A percentile compares a stretch with the other conserved stretches of the same genome.
phyloP scores from a whole-genome alignment of 64 coral and sea anemone genomes.

The Dendrophyllia cribrosa region DNA sequence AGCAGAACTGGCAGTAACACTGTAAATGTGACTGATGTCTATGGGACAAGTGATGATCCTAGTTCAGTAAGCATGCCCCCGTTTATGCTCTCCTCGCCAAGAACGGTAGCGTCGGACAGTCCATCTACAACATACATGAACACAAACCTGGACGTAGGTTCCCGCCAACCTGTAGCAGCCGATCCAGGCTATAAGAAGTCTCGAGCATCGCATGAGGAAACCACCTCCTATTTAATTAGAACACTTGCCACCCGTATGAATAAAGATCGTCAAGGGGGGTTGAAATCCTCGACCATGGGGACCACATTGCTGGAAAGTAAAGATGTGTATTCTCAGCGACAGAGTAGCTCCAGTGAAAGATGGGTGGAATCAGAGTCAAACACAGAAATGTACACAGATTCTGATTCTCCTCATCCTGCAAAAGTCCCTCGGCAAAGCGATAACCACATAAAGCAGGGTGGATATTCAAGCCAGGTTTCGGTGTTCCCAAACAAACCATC shows the following conservation, averaged over 20 bases:
- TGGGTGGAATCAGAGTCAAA: neutral
- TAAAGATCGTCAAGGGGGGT: conserved; percentile 33
- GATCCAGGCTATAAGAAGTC: conserved; percentile 36
- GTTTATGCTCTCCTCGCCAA: conserved; percentile 78
- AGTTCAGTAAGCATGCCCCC: conserved; percentile 48
- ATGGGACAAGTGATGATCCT: neutral
- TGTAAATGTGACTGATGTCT: neutral
- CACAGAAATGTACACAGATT: conserved; percentile 16
- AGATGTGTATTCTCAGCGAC: neutral
- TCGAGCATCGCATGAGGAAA: conserved; percentile 46
- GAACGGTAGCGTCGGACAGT: conserved; percentile 70
- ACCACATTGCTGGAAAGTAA: conserved; percentile 83
- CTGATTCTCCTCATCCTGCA: conserved; percentile 12
- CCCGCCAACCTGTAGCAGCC: conserved; percentile 81
- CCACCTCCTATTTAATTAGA: conserved; percentile 65
- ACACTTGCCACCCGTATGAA: conserved; percentile 67
- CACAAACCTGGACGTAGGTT: conserved; percentile 76
- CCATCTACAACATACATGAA: conserved; percentile 85
- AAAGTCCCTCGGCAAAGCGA: conserved; percentile 42
- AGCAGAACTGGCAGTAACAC: neutral
- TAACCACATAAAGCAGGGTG: neutral
- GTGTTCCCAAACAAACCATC: conserved; percentile 44
- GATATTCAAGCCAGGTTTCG: conserved; percentile 48
- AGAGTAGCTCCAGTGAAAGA: neutral
- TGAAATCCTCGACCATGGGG: conserved; percentile 81